Evolutionary conservation across 1,140 invertebrate genomes (phyloP), one percentile per base, ranked within the genome.

Genomic region (Bradysia coprophila): DNA sequence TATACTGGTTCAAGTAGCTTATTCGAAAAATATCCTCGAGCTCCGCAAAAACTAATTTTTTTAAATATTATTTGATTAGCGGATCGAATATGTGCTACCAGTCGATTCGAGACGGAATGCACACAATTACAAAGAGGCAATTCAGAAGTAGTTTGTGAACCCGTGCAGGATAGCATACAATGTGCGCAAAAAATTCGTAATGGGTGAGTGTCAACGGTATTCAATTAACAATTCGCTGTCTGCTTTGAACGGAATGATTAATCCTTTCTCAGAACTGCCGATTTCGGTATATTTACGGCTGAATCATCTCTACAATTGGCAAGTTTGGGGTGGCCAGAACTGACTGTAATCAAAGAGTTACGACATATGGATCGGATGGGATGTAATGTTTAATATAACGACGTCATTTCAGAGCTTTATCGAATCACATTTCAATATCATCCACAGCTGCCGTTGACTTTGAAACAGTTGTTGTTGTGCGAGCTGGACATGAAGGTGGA

Each of bases 401-500:
- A 15, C 16, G 8, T 16, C 10, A 31, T 20, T 16, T 16, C 6
- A 8, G 19, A n/a, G n/a, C n/a, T n/a, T n/a, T n/a, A n/a, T n/a
- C n/a, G n/a, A n/a, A n/a, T n/a, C n/a, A n/a, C n/a, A n/a, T 2
- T 33, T 43, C 15, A 45, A 48, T 48, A 56, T 55, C 15, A n/a
- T n/a, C n/a, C n/a, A n/a, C 52, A 76, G 74, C 67, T 18, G 48
- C 59, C 0, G 67, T 55, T 46, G 60, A 68, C 15, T 75, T 70
- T 45, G 59, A 74, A 57, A 61, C 68, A 0, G 73, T 73, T 6
- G 71, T 66, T 0, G 54, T 78, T n/a, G 66, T 73, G 0, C 59
- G 55, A 10, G 49, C 46, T 28, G 60, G 40, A 16, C 50, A 62
- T 45, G 53, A 43, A 1, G 55, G 49, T 40, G 65, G 61, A 1